These are phyloP conservation scores for Helicolenus hilgendorfi DNA, from an alignment of 2,797 vertebrate genomes.

Conservation along the genomic window DNA sequence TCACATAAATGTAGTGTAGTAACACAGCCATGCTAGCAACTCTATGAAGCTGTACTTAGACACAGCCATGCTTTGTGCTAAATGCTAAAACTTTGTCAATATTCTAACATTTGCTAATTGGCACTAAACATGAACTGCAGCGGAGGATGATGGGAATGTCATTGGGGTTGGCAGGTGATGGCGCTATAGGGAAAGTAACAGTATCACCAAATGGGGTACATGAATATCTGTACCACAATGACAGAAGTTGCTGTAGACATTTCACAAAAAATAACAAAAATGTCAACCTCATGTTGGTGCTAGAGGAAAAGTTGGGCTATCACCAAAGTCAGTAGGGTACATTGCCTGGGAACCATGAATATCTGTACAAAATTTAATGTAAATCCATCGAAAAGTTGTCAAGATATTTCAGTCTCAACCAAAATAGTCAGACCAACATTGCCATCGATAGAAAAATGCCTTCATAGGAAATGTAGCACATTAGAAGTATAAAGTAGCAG, in stretches of 20 bases:
- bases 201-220: not conserved
- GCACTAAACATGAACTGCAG: not conserved
- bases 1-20: not conserved
- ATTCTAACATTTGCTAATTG: not conserved
- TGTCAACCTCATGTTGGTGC: not conserved
- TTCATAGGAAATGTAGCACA: not conserved
- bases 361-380: not conserved
- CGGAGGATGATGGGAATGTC: not conserved
- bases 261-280: not conserved
- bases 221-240: not conserved
- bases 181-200: not conserved
- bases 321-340: too few relatives aligned
- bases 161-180: not conserved
- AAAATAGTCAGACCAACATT: not conserved
- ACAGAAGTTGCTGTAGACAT: not conserved
- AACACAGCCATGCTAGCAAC: not conserved
- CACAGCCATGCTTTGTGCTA: not conserved
- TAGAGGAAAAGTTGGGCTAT: not conserved
- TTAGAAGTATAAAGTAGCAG: not conserved
- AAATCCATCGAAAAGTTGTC: not conserved
- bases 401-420: not conserved
- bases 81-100: not conserved
- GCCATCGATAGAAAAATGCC: too few relatives aligned
- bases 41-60: not conserved
- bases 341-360: too few relatives aligned